These are phyloP conservation scores for Medauroidea extradentata DNA, from an alignment of 1,140 invertebrate species.

Conservation along the genomic window DNA sequence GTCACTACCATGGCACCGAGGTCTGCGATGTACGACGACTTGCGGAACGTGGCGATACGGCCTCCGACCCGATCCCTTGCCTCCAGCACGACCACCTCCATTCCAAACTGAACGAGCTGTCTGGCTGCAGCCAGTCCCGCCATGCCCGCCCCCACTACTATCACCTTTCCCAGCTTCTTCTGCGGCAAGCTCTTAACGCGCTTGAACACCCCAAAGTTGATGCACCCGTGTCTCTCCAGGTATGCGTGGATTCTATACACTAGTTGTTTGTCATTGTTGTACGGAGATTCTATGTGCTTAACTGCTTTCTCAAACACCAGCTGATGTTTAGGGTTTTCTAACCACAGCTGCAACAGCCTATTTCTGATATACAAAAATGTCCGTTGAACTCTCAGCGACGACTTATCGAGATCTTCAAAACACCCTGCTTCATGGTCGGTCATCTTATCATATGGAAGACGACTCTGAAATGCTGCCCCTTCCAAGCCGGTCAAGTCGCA, in stretches of 20 bases:
- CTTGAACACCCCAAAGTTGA: constrained; percentile 98
- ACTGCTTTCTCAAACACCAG: constrained; percentile 77
- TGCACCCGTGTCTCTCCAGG: constrained; percentile 92
- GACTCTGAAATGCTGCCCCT: constrained; percentile 88
- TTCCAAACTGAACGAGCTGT: constrained; percentile 91
- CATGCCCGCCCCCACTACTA: constrained; percentile 93
- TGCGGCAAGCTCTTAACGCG: constrained; percentile 67
- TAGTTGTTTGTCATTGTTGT: constrained; percentile 84
- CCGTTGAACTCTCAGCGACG: constrained; percentile 77
- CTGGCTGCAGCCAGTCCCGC: constrained; percentile 92
- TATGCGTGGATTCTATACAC: constrained; percentile 85
- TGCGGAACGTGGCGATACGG: constrained; percentile 93
- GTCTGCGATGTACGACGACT: constrained; percentile 92
- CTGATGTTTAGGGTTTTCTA: constrained; percentile 93
- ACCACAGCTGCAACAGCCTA: constrained; percentile 88
- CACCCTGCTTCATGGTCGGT: constrained; percentile 89
- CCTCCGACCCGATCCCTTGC: constrained; percentile 94
- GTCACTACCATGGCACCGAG: constrained; percentile 88
- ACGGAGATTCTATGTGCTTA: constrained; percentile 81
- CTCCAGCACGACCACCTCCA: constrained; percentile 94
- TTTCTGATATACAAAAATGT: constrained; percentile 92
- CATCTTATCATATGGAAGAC: constrained; percentile 92
- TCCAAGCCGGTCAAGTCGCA: constrained; percentile 59
- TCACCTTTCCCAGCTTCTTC: constrained; percentile 84
- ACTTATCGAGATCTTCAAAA: constrained; percentile 85